A percentile compares a stretch with the other conserved stretches of the same genome.
phyloP scores from a whole-genome alignment of 2,888 invertebrate genomes.

The Drosophila putrida region DNA sequence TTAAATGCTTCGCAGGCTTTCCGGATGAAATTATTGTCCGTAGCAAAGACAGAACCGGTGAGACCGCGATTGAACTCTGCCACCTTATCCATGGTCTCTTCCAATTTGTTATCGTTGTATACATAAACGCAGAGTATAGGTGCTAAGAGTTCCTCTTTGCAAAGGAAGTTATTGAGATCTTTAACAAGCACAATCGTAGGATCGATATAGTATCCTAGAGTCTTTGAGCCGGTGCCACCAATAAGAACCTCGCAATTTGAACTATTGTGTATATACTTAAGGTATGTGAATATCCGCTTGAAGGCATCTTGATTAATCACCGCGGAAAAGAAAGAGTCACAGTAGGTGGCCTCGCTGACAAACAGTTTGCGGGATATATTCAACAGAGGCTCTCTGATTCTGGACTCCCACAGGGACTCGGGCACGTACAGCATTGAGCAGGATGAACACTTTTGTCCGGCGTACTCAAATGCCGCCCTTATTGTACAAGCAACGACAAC shows the following conservation, averaged over 20 bases:
- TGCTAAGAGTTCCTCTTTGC: slow-evolving; percentile 98
- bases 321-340: slow-evolving; percentile 93
- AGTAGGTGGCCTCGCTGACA: slow-evolving; percentile 93
- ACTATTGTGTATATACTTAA: slow-evolving; percentile 90
- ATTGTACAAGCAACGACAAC: slow-evolving; percentile 94
- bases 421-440: slow-evolving; percentile 98
- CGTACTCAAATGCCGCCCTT: slow-evolving; percentile 96
- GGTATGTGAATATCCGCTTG: slow-evolving; percentile 92
- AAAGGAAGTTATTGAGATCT: slow-evolving; percentile 93
- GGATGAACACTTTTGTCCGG: slow-evolving; percentile 99
- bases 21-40: slow-evolving; percentile 91
- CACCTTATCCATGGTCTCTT: slow-evolving; percentile 89
- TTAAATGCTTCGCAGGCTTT: slow-evolving; percentile 92
- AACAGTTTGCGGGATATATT: slow-evolving; percentile 90
- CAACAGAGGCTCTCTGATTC: slow-evolving; percentile 87
- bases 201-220: slow-evolving; percentile 95
- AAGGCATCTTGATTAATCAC: slow-evolving; percentile 98
- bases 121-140: slow-evolving; percentile 95
- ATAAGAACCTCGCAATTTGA: slow-evolving; percentile 88
- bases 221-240: slow-evolving; percentile 94
- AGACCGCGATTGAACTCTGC: slow-evolving; percentile 93
- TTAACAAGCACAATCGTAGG: slow-evolving; percentile 95
- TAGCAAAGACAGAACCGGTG: slow-evolving; percentile 96
- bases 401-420: slow-evolving; percentile 90
- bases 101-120: slow-evolving; percentile 92